A percentile compares a stretch with the other conserved stretches of the same genome.
These are phyloP conservation scores for Acanthaster planci DNA, from an alignment of 35 echinoderm and acorn worm species.

Conservation along the genomic window DNA sequence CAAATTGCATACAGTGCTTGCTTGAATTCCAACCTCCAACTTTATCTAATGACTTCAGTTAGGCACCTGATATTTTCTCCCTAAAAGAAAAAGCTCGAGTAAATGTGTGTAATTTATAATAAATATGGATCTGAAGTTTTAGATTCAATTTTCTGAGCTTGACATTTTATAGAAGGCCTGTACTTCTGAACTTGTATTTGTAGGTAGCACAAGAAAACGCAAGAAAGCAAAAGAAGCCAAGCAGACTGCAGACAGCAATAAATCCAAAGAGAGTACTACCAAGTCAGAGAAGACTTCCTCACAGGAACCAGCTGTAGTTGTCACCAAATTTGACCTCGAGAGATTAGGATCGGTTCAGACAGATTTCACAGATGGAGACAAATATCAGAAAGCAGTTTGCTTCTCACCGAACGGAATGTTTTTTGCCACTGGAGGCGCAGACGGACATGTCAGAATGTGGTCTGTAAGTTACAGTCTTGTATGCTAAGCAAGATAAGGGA, in stretches of 20 bases:
- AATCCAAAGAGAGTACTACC: constrained; percentile 1
- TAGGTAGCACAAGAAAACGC: constrained; percentile 10
- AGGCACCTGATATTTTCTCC: too few relatives aligned
- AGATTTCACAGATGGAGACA: constrained; percentile 61
- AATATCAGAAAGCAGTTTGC: constrained; percentile 88
- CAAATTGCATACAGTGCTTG: too few relatives aligned
- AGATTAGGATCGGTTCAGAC: constrained; percentile 64
- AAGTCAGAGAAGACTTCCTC: constrained; percentile 32
- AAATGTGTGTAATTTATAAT: too few relatives aligned
- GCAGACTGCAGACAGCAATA: neutral
- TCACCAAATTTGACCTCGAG: constrained; percentile 55
- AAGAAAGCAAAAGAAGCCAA: constrained; percentile 27
- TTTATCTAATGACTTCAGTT: too few relatives aligned
- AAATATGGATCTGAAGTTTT: too few relatives aligned
- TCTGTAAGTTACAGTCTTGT: constrained; percentile 56
- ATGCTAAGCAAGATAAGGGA: too few relatives aligned
- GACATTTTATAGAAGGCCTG: too few relatives aligned
- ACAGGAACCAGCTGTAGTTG: constrained; percentile 16
- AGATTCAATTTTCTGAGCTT: too few relatives aligned
- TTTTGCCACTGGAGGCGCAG: constrained; percentile 71
- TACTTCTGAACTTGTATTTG: neutral
- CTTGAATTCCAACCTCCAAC: too few relatives aligned
- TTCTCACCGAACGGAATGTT: constrained; percentile 87
- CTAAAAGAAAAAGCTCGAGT: too few relatives aligned
- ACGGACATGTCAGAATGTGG: constrained; percentile 88